Base-by-base conservation (phyloP, 2,113 vertebrate species). In the Pao palembangensis region DNA sequence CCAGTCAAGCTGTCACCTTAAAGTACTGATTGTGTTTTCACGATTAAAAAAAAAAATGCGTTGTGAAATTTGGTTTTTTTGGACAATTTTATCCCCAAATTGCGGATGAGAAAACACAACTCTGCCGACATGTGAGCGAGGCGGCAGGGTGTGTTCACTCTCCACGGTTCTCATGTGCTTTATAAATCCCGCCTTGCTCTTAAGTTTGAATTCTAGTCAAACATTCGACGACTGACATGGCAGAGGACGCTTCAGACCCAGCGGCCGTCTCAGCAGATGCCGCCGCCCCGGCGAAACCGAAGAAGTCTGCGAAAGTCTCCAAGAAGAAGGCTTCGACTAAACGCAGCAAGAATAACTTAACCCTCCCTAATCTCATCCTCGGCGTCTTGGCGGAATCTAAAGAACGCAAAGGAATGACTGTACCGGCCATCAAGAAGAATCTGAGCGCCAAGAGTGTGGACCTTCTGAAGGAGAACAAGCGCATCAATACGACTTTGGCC, bases 151-250 rank as follows among this genome's bases (percentile, higher is more conserved):
- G 18, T 1, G 18, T 69, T 75, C 44, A 46, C 41, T 69, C 71
- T 75, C 44, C 41, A 59, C 64, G 52, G 49, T 90, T 93, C 83
- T 93, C 93, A 73, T 43, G 18, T 1, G 5, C 6, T 18, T 16
- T 61, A 61, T 61, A 70, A 61, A 6, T 50, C 0, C 12, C 41
- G 23, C 51, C 55, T 50, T 20, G 21, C 64, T 31, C 5, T 41
- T 4, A 18, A 7, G 21, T 23, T 3, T 2, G 21, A 2, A 23
- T 23, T 23, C 21, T 44, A 6, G 15, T 14, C 15, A 8, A 14
- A 57, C 21, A 23, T 23, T 16, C 47, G n/a, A 7, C 15, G 28
- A 15, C 11, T 4, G 0, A 13, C 19, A 49, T 3, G 38, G 15
- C 46, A 52, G 64, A 71, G 17, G 64, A 54, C 48, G 64, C 55